Base-by-base conservation (phyloP, 2,888 invertebrate genomes). In the Ochropleura leucogaster region DNA sequence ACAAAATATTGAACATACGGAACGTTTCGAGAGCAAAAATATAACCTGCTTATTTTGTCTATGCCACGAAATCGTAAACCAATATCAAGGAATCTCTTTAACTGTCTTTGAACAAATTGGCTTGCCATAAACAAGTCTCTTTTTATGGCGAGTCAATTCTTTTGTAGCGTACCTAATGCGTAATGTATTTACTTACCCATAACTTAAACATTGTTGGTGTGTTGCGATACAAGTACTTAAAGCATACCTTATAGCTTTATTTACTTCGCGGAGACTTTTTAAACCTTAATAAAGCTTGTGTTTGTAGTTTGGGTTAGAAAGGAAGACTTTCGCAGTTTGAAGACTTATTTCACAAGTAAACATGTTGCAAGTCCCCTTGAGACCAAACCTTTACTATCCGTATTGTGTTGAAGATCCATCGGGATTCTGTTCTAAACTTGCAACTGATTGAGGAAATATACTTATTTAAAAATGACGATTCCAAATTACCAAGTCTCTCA, bases 351-450 rank as follows among this genome's bases (percentile, higher is more conserved):
- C 68, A 62, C 75, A 65, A 79, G 83, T 67, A 74, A 77, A 71
- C 70, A 72, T 69, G 74, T 77, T 74, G 70, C 64, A 71, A 72
- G 73, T 68, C 42, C 71, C 76, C 70, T 73, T 49, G 69, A 68
- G 72, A 70, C 47, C n/a, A 80, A 65, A 60, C 57, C 72, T 79
- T 79, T 65, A 80, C 83, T 83, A 81, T 77, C 66, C 68, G 65
- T 75, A 78, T 87, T 87, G 86, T 84, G 59, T 76, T 68, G 75
- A 69, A 76, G 57, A 59, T 75, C 75, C 64, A 59, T 72, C 46
- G 57, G 46, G 69, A 74, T 69, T 72, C 51, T 63, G 60, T 60
- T 76, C 42, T 68, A 82, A 72, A 47, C 16, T 47, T 80, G 30
- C 14, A 46, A 67, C 44, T 67, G n/a, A 51, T 30, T 30, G 46